Percentiles rank a stretch among this genome's conserved stretches.
These are phyloP conservation scores for Protophormia terraenovae DNA, from an alignment of 2,888 invertebrate genomes.

Conservation along the genomic window DNA sequence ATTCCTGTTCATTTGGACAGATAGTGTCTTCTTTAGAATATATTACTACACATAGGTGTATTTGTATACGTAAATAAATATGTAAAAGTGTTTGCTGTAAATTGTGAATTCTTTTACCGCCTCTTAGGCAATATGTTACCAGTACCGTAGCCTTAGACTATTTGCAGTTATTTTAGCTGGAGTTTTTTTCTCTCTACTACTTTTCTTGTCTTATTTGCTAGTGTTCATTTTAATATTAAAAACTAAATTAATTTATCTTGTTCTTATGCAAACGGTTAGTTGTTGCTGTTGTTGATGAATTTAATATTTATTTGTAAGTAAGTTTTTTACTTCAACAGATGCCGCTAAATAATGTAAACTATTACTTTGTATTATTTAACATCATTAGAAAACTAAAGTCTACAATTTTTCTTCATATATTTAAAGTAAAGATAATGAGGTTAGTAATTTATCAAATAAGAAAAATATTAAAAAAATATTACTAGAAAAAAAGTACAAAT, in stretches of 20 bases:
- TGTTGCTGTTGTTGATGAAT: neutral
- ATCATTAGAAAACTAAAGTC: constrained; percentile 4
- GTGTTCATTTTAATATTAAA: constrained; percentile 57
- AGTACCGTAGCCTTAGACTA: constrained; percentile 53
- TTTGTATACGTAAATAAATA: neutral
- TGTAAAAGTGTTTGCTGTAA: constrained; percentile 60
- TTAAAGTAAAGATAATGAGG: neutral
- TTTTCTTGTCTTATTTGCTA: neutral
- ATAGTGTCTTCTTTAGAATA: neutral
- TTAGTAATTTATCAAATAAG: neutral
- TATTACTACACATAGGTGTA: neutral
- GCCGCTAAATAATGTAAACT: constrained; percentile 15
- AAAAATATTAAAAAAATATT: too few relatives aligned
- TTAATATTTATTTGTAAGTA: constrained; percentile 12
- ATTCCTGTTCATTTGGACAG: neutral
- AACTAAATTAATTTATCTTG: constrained; percentile 63
- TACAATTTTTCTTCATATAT: neutral
- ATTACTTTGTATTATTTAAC: constrained; percentile 28
- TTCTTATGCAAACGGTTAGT: constrained; percentile 31
- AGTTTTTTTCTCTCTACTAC: neutral
- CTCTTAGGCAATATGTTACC: constrained; percentile 64
- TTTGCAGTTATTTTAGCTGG: constrained; percentile 50
- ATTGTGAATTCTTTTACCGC: constrained; percentile 64
- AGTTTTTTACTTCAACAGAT: constrained; percentile 2
- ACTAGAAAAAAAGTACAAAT: too few relatives aligned